A percentile compares a stretch with the other conserved stretches of the same genome.
Conservation (phyloP, 2,113 vertebrate species). For the Natator depressus region DNA sequence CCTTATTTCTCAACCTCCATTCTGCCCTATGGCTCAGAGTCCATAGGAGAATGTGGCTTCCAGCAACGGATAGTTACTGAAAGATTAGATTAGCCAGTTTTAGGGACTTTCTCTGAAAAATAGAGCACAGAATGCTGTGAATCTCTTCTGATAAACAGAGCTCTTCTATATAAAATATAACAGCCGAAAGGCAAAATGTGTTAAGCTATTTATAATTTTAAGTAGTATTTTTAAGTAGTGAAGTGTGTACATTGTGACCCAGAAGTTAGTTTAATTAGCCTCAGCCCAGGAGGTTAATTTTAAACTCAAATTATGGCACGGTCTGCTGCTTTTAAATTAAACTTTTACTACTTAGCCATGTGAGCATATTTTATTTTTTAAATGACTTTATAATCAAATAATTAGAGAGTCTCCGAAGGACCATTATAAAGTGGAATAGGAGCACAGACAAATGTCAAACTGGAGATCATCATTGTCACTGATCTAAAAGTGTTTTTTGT, state of each 20-base stretch:
- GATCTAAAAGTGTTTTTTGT: neutral
- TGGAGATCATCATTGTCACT: neutral
- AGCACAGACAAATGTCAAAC: neutral
- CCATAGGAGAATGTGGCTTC: neutral
- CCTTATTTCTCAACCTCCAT: neutral
- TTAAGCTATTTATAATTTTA: conserved; percentile 8
- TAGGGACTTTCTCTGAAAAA: neutral
- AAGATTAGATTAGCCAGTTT: neutral
- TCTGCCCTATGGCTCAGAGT: neutral
- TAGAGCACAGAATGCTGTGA: neutral
- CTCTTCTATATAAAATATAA: neutral
- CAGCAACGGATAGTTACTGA: neutral
- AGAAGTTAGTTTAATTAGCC: conserved; percentile 75
- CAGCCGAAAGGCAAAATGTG: neutral
- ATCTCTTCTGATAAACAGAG: neutral
- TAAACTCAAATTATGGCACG: conserved; percentile 67
- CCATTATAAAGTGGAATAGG: conserved; percentile 54
- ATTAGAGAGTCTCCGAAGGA: conserved; percentile 68
- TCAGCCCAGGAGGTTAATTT: conserved; percentile 65
- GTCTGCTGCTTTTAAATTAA: conserved; percentile 78
- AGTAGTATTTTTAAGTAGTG: conserved; percentile 45
- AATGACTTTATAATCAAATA: conserved; percentile 78
- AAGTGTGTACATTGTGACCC: conserved; percentile 58
- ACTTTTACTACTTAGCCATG: conserved; percentile 69
- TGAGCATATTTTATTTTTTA: conserved; percentile 72